Base-by-base conservation (phyloP, 2,888 invertebrate species). In the Cephus nigrinus region DNA sequence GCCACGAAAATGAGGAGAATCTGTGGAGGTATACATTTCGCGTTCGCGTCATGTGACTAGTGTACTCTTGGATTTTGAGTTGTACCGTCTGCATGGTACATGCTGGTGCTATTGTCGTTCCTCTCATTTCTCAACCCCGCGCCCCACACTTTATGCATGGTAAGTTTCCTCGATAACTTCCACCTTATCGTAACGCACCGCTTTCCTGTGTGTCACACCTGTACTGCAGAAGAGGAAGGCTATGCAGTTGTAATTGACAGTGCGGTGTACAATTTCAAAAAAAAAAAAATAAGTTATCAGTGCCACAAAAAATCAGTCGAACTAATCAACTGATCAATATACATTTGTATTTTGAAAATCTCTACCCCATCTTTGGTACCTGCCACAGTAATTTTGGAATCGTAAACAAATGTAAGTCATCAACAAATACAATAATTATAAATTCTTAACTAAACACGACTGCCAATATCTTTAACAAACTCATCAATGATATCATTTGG, bases 11-110 rank as follows among this genome's bases (percentile, higher is more conserved):
- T 40, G 74, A 68, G 73, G 55, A 76, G 76, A 12, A 32, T 32
- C 33, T 36, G 78, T 79, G 82, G 77, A 78, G 80, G 80, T 83
- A 81, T 79, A 80, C 79, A 81, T 81, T 82, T 80, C 80, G 79
- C 76, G 80, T 80, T 83, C 80, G 84, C 82, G 82, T 83, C 84
- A 80, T 82, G 84, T 83, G 83, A 83, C 81, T 82, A 78, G 78
- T 82, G 83, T 75, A 36, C 75, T 74, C 78, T 74, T 77, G 78
- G 81, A 69, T 69, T 77, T 76, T 79, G 74, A 78, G 75, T 78
- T 77, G 74, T 80, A 77, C 75, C 55, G 23, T 55, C 23, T 55
- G 30, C 77, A 36, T 31, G 75, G 23, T 34, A 75, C 40, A 55
- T 40, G 71, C 31, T 76, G 72, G 71, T 71, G 31, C 15, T 55